Conservation (phyloP, 2,113 vertebrate genomes). For the Hippocampus abdominalis region DNA sequence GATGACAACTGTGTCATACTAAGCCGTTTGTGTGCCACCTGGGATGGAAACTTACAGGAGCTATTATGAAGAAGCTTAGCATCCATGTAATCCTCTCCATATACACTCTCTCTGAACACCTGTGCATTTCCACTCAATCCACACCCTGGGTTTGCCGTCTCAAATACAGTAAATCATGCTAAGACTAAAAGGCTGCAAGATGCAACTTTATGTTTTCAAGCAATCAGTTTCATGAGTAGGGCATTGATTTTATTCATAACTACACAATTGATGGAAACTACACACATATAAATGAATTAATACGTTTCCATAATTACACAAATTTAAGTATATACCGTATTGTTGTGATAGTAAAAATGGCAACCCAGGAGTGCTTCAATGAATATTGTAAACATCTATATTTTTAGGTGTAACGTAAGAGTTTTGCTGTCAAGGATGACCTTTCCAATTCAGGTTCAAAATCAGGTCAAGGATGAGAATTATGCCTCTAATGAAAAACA, state of each 20-base stretch:
- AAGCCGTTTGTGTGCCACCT: constrained; percentile 58
- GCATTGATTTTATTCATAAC: background rate
- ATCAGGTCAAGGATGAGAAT: background rate
- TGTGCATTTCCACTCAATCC: constrained; percentile 39
- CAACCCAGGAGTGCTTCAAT: background rate
- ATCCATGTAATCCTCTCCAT: constrained; percentile 50
- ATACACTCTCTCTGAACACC: constrained; percentile 43
- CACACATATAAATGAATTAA: background rate
- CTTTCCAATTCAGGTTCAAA: background rate
- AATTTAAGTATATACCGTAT: background rate
- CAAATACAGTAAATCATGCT: background rate
- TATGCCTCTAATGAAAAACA: constrained; percentile 7
- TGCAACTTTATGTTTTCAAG: background rate
- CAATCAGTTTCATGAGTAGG: background rate
- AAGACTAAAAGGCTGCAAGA: background rate
- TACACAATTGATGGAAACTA: background rate
- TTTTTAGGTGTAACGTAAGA: background rate
- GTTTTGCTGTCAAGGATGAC: background rate
- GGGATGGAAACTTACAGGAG: constrained; percentile 58
- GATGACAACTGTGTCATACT: constrained; percentile 34
- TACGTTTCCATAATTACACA: too few species aligned
- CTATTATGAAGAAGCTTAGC: constrained; percentile 57
- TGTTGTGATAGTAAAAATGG: background rate
- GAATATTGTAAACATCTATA: background rate
- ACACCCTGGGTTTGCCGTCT: constrained; percentile 5